Base-by-base conservation (phyloP, 2,888 invertebrate species). In the Tholera decimalis region DNA sequence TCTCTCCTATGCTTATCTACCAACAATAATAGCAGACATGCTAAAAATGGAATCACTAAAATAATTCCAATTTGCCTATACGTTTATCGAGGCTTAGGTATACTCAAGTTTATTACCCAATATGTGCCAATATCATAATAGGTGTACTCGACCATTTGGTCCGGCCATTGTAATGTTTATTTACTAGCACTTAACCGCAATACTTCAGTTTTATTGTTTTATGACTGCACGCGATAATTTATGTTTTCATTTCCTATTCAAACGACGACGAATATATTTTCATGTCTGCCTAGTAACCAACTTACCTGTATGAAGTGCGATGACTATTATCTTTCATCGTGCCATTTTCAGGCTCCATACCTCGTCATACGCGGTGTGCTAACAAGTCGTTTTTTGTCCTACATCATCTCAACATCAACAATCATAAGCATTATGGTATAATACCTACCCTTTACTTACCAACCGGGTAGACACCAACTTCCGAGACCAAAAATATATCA, bases 301-400 rank as follows among this genome's bases (percentile, higher is more conserved):
- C 6, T 6, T 33, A 50, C 18, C 18, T 24, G 8, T 4, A 30
- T 24, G 18, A 77, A 41, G 18, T 37, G 51, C 33, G 55, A 13
- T 26, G 9, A 37, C 60, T 41, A 54, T 78, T 79, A 58, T 58
- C 24, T 69, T 64, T 61, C 50, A 64, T 58, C 20, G 39, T 63
- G 26, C 39, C 46, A 55, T 64, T 51, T 70, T 57, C 41, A 49
- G 44, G 26, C n/a, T 43, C 47, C 44, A 46, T 58, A 59, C 58
- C 64, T 69, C 69, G 69, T 59, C 44, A 66, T 59, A 60, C 58
- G 50, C 11, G 41, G 22, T 49, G 24, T 54, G 33, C 82, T 80
- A 82, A 77, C 78, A 80, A 82, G 78, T 65, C 70, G 64, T 65
- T 65, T 71, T 50, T 71, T 50, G 30, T 46, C 57, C 35, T 53